Evolutionary conservation across 2,797 vertebrate species (phyloP).

Genomic region (Scyliorhinus canicula): DNA sequence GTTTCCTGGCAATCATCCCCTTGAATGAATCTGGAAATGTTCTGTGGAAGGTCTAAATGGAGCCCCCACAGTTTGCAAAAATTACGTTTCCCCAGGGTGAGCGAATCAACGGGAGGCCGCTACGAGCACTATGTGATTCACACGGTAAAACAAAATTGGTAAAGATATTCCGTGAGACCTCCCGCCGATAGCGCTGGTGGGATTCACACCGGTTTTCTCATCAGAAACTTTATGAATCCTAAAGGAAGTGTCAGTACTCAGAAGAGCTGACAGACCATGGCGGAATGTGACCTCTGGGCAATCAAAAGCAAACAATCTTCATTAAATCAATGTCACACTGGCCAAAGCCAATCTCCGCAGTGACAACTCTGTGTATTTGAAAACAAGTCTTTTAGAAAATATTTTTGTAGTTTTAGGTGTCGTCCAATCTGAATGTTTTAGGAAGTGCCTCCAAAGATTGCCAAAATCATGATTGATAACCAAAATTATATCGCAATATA

Average conservation of each 20-base stretch:
- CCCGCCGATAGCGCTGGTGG: too few species aligned
- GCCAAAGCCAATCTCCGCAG: background rate
- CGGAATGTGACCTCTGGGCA: background rate
- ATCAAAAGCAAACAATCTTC: background rate
- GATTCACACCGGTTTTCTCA: background rate
- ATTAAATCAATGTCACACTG: background rate
- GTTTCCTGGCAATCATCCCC: too few species aligned
- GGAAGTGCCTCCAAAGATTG: background rate
- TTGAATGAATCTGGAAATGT: too few species aligned
- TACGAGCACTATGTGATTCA: too few species aligned
- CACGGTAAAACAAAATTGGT: too few species aligned
- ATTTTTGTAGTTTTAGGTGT: background rate
- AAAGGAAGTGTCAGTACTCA: background rate
- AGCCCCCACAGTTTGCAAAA: too few species aligned
- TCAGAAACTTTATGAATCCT: background rate
- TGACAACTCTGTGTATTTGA: background rate
- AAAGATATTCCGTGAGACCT: background rate
- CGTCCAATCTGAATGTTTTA: background rate
- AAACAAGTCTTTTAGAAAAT: background rate
- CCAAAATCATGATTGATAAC: background rate
- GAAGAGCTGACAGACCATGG: background rate
- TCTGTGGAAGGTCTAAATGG: too few species aligned
- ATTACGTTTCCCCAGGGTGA: too few species aligned
- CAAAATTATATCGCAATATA: background rate
- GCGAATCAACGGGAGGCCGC: too few species aligned